Evolutionary conservation across 2,888 invertebrate genomes (phyloP), one percentile per base, ranked within the genome.

Genomic region (Agrochola macilenta): DNA sequence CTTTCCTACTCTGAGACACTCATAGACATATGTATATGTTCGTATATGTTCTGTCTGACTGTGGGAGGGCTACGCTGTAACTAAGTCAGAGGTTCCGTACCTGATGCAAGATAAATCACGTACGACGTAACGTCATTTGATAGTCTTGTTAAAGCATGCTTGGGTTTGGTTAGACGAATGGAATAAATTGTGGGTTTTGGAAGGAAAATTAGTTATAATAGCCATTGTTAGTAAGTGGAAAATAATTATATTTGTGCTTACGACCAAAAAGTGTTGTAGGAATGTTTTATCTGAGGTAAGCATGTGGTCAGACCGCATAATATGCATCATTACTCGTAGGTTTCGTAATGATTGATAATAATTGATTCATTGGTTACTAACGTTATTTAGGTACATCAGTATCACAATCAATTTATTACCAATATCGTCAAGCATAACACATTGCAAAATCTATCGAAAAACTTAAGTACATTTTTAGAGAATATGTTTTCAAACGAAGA

Each of bases 51-150:
- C 9, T 57, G 43, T 57, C 30, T 82, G 26, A 39, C 23, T 57
- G 74, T 74, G 26, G 17, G 63, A 35, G 46, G 54, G 64, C 52
- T 78, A 58, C 61, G 54, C 54, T 72, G 57, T 60, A 66, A 64
- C 63, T 60, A 65, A 68, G 43, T 52, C 57, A 30, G 12, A 58
- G 52, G 76, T 72, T 72, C 60, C 30, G 60, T 69, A 73, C 70
- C 54, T 78, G 84, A 84, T 80, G 70, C 9, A 35, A 76, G 81
- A 81, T 81, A 76, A 58, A 84, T 66, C 85, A 82, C 85, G 81
- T 80, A 74, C 58, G 35, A 35, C n/a, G 58, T 30, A 20, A 72
- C 26, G 81, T 64, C 64, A 78, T 64, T 74, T 58, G 52, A 63
- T 30, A 58, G 74, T 58, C 58, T 65, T 43, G 81, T 57, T 64